Conservation (phyloP, 1,140 invertebrate genomes). For the Aleiodes sp. region DNA sequence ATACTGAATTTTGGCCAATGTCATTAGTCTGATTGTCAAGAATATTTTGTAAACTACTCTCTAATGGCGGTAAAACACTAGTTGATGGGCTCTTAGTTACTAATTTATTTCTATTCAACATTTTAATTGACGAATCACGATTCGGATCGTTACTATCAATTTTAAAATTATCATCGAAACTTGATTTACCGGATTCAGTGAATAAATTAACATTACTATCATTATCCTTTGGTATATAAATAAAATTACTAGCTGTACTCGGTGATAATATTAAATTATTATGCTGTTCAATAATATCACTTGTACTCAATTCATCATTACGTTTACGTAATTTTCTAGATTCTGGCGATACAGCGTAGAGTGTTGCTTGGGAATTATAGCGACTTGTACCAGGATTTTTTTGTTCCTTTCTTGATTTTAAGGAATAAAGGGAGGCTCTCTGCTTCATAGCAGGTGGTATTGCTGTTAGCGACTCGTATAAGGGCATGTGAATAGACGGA, state of each 20-base stretch:
- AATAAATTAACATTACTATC: conserved; percentile 54
- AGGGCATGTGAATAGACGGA: conserved; percentile 62
- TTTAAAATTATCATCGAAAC: conserved; percentile 23
- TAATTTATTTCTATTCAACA: conserved; percentile 6
- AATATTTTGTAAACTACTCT: conserved; percentile 49
- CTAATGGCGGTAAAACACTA: conserved; percentile 35
- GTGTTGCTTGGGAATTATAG: conserved; percentile 44
- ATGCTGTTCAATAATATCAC: conserved; percentile 9
- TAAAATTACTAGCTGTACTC: conserved; percentile 56
- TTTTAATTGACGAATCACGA: conserved; percentile 32
- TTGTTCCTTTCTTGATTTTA: conserved; percentile 43
- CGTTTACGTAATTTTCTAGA: conserved; percentile 39
- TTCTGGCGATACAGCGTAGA: conserved; percentile 48
- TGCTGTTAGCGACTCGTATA: conserved; percentile 55
- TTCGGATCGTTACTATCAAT: conserved; percentile 24
- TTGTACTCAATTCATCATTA: conserved; percentile 42
- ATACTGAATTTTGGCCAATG: background rate
- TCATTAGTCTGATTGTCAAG: conserved; percentile 40
- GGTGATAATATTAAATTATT: conserved; percentile 45
- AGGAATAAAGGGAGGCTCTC: conserved; percentile 50
- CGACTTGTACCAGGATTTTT: conserved; percentile 42
- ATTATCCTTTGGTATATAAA: conserved; percentile 46
- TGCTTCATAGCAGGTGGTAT: conserved; percentile 49
- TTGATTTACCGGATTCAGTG: conserved; percentile 36
- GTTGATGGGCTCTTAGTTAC: conserved; percentile 20